phyloP scores from a whole-genome alignment of 2,113 vertebrate species.

The Callithrix jacchus region DNA sequence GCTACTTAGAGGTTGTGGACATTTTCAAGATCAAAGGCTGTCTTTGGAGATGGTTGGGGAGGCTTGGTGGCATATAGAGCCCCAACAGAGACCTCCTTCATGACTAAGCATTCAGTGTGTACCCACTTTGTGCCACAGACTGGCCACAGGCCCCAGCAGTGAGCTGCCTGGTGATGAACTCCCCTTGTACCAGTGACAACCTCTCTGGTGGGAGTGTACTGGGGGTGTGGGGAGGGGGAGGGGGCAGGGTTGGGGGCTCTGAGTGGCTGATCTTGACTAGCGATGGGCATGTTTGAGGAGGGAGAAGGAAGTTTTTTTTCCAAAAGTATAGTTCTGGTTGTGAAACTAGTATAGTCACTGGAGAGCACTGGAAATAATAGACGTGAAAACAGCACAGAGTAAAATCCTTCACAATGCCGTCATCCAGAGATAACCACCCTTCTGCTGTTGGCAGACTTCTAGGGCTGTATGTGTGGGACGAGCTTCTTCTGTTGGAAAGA shows the following conservation, averaged over 20 bases:
- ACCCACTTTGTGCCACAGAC: background rate
- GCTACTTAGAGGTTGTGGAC: background rate
- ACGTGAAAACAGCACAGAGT: background rate
- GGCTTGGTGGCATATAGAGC: background rate
- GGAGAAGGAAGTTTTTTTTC: background rate
- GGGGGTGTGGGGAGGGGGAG: background rate
- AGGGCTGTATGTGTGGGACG: background rate
- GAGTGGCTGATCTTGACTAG: background rate
- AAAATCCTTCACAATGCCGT: background rate
- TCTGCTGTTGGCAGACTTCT: background rate
- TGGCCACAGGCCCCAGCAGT: background rate
- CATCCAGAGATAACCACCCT: background rate
- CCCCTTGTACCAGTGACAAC: accelerated
- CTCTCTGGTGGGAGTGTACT: background rate
- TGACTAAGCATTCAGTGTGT: background rate
- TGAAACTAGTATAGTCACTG: background rate
- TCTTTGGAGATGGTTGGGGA: background rate
- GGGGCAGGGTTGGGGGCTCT: background rate
- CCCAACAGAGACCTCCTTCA: background rate
- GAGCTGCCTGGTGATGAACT: background rate
- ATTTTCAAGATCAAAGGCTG: background rate
- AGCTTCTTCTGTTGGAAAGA: background rate
- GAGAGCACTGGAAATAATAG: background rate
- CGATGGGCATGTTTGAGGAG: background rate
- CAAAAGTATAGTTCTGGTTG: background rate